phyloP scores from a whole-genome alignment of 2,113 vertebrate genomes.

The Urocolius indicus region DNA sequence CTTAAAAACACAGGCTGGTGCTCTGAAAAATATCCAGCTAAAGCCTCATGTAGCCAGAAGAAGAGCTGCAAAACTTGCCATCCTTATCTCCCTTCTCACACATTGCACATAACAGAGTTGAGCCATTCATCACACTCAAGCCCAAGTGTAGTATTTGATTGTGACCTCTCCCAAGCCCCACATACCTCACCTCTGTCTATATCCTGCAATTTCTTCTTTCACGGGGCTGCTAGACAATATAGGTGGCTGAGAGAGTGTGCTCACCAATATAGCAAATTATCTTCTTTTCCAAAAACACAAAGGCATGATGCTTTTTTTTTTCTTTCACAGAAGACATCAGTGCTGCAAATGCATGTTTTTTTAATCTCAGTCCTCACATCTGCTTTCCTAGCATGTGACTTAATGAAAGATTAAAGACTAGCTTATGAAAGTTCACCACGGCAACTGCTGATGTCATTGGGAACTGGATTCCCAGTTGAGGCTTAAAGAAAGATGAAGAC shows the following conservation, averaged over 20 bases:
- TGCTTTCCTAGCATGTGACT: constrained; percentile 29
- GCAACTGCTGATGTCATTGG: constrained; percentile 59
- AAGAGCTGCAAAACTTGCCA: not conserved
- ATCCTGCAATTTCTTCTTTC: not conserved
- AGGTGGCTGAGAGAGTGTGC: not conserved
- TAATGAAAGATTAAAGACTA: constrained; percentile 54
- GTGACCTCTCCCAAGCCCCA: not conserved
- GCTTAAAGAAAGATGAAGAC: constrained; percentile 12
- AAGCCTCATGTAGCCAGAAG: not conserved
- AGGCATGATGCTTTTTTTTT: not conserved
- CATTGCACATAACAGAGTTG: not conserved
- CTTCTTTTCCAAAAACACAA: not conserved
- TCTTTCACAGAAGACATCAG: not conserved
- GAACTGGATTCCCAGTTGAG: constrained; percentile 6
- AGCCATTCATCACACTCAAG: not conserved
- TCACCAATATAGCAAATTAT: not conserved
- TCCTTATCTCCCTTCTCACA: not conserved
- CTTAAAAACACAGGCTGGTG: rapidly evolving
- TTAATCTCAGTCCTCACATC: not conserved
- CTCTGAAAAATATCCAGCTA: not conserved
- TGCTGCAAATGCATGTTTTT: not conserved
- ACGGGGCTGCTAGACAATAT: not conserved
- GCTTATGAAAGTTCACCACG: constrained; percentile 50
- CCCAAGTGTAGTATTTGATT: not conserved
- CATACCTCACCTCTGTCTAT: not conserved